Conservation (phyloP, 2,797 vertebrate species). For the Cryptoprocta ferox region DNA sequence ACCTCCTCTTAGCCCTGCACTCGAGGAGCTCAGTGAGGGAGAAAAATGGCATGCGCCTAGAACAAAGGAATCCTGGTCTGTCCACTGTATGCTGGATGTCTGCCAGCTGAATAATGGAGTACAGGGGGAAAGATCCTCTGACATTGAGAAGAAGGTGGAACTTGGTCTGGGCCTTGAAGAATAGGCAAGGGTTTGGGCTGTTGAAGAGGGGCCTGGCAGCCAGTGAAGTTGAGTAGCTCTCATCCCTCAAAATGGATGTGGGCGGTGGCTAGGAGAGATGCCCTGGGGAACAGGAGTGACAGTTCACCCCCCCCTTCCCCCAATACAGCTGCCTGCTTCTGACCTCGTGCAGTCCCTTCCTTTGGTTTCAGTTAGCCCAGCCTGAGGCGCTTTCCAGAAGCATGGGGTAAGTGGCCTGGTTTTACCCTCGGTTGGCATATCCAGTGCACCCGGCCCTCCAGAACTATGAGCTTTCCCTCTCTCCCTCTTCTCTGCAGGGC, state of each 20-base stretch:
- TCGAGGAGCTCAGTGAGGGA: neutral
- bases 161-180: neutral
- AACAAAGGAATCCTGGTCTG: neutral
- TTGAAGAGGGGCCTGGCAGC: neutral
- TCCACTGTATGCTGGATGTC: neutral
- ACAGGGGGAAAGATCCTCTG: neutral
- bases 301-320: neutral
- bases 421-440: neutral
- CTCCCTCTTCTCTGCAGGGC: neutral
- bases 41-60: neutral
- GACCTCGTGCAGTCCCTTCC: neutral
- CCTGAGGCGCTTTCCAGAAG: constrained; percentile 13
- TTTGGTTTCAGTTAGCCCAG: neutral
- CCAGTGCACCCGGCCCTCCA: neutral
- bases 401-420: neutral
- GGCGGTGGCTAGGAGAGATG: neutral
- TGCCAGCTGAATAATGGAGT: neutral
- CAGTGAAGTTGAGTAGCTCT: neutral
- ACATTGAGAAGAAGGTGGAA: neutral
- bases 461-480: neutral
- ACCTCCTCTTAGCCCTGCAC: neutral
- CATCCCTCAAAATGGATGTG: neutral
- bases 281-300: neutral
- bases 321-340: neutral
- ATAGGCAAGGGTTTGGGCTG: neutral